Conservation (phyloP, 1,140 invertebrate genomes). For the Bombus confusus region DNA sequence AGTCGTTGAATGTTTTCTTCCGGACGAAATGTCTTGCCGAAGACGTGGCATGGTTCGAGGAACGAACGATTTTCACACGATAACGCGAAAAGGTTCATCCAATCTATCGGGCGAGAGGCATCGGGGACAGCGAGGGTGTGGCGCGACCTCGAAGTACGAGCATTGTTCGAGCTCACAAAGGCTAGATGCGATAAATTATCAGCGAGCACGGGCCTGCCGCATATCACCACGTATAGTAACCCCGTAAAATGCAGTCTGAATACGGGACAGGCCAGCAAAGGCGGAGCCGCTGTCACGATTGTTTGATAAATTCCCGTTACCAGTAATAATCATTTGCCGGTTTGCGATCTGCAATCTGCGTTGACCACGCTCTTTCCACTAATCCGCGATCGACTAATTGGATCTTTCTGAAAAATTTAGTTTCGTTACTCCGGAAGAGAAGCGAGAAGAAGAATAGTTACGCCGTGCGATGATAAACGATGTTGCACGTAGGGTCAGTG, state of each 20-base stretch:
- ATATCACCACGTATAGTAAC: constrained; percentile 34
- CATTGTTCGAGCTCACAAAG: constrained; percentile 70
- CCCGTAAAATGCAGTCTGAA: constrained; percentile 40
- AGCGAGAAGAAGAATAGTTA: neutral
- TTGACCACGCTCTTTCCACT: neutral
- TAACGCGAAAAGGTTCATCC: neutral
- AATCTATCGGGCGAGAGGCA: neutral
- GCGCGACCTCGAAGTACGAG: constrained; percentile 10
- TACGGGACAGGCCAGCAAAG: neutral
- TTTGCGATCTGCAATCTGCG: neutral
- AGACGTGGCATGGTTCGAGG: too few species aligned
- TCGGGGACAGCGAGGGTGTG: neutral
- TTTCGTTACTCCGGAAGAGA: too few species aligned
- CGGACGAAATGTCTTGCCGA: neutral
- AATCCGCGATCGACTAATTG: neutral
- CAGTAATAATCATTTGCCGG: neutral
- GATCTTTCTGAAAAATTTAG: neutral
- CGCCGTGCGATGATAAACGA: neutral
- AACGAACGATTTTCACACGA: neutral
- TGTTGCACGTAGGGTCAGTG: too few species aligned
- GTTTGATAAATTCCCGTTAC: constrained; percentile 36
- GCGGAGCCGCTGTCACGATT: neutral
- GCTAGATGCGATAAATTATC: constrained; percentile 69
- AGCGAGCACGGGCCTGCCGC: constrained; percentile 22
- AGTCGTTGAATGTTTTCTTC: neutral